A percentile compares a stretch with the other conserved stretches of the same genome.
Evolutionary conservation across 2,888 invertebrate species (phyloP).

Genomic region (Agapostemon virescens): DNA sequence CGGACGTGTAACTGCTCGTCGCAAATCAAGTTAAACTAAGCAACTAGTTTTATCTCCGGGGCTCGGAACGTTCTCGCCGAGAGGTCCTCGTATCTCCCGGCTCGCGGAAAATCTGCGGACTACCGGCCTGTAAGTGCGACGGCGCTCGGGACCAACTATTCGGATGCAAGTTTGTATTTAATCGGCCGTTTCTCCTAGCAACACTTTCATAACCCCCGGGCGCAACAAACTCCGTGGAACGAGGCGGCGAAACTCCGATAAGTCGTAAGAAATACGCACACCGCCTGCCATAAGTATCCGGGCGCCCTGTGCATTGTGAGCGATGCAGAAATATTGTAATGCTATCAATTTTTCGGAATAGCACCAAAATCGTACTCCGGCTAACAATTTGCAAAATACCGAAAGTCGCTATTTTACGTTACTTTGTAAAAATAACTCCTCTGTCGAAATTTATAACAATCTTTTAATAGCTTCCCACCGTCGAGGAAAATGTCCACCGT

Average conservation of each 20-base stretch:
- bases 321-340: not conserved
- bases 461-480: no score
- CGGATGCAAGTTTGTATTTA: constrained; percentile 61
- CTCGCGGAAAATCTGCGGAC: constrained; percentile 44
- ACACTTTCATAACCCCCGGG: constrained; percentile 60
- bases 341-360: not conserved
- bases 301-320: not conserved
- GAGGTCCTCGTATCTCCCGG: constrained; percentile 31
- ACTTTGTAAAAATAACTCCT: no score
- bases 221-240: constrained; percentile 9
- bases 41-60: constrained; percentile 44
- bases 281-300: not conserved
- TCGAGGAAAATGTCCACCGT: no score
- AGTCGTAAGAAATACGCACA: constrained; percentile 67
- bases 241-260: constrained; percentile 61
- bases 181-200: constrained; percentile 43
- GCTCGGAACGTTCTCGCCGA: not conserved
- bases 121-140: constrained; percentile 35
- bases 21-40: constrained; percentile 56
- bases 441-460: no score
- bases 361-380: no score
- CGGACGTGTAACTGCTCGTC: constrained; percentile 32
- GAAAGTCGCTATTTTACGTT: no score
- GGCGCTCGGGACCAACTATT: constrained; percentile 45
- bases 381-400: no score